Percentiles rank a stretch among this genome's conserved stretches.
Conservation (phyloP, 2,113 vertebrate species). For the Cyprinodon variegatus region DNA sequence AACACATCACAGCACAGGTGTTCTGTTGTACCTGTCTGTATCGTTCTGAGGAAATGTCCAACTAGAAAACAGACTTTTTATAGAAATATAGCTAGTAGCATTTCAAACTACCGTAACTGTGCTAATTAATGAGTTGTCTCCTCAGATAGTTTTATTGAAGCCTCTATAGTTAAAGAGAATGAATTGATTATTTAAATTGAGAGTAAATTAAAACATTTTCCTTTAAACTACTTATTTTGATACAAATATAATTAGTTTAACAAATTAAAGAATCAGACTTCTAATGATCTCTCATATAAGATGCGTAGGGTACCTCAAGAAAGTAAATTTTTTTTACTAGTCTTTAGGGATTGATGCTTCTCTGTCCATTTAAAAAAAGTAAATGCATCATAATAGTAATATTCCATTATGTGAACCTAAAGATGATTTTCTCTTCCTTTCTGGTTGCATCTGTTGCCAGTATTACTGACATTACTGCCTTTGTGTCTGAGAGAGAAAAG, state of each 20-base stretch:
- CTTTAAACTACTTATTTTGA: background rate
- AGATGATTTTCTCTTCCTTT: background rate
- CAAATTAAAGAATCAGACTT: background rate
- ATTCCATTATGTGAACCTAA: too few relatives aligned
- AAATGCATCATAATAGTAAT: background rate
- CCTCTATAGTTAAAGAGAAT: background rate
- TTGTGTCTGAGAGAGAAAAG: background rate
- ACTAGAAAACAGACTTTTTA: too few relatives aligned
- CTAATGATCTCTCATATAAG: background rate
- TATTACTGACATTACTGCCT: background rate
- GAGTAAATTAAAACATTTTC: background rate
- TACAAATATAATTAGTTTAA: background rate
- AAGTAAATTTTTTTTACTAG: background rate
- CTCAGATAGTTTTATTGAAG: background rate
- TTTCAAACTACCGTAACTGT: too few relatives aligned
- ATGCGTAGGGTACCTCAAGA: background rate
- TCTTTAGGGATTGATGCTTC: too few relatives aligned
- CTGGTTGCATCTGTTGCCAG: background rate
- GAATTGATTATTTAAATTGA: background rate
- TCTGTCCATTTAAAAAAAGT: too few relatives aligned
- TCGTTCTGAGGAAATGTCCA: background rate
- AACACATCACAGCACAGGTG: background rate
- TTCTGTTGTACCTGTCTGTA: background rate
- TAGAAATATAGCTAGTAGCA: background rate
- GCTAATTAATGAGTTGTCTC: background rate